A percentile compares a stretch with the other conserved stretches of the same genome.
phyloP scores from a whole-genome alignment of 2,113 vertebrate genomes.

The Coracopsis vasa region DNA sequence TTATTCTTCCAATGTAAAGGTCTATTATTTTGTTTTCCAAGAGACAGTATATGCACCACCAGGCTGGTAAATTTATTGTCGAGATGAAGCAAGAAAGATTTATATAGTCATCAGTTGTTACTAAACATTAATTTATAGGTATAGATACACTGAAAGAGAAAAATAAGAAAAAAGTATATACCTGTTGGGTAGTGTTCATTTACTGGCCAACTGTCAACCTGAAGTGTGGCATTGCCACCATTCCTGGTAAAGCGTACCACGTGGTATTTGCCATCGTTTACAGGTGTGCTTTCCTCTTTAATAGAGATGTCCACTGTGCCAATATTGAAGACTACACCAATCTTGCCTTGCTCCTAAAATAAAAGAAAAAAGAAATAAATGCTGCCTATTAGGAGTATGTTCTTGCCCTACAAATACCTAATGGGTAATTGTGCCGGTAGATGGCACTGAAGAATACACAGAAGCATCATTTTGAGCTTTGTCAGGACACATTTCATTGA shows the following conservation, averaged over 20 bases:
- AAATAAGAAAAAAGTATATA: slow-evolving; percentile 49
- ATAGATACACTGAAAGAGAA: neutral
- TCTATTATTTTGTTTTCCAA: neutral
- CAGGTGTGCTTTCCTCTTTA: slow-evolving; percentile 89
- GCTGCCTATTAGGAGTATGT: neutral
- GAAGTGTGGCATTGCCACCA: slow-evolving; percentile 94
- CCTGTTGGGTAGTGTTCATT: slow-evolving; percentile 97
- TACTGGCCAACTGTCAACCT: slow-evolving; percentile 96
- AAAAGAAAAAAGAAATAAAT: slow-evolving; percentile 22
- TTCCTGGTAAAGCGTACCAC: slow-evolving; percentile 97
- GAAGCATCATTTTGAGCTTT: neutral
- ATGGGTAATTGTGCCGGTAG: neutral
- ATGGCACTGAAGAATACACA: slow-evolving; percentile 33
- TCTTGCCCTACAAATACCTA: neutral
- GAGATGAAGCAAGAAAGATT: neutral
- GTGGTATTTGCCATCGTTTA: slow-evolving; percentile 97
- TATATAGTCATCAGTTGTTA: neutral
- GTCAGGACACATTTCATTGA: neutral
- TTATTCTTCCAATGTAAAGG: neutral
- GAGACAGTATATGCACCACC: neutral
- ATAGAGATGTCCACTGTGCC: slow-evolving; percentile 94
- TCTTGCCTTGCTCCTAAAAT: slow-evolving; percentile 93
- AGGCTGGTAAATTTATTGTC: neutral
- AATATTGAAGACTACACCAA: slow-evolving; percentile 97
- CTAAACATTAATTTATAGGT: neutral